These are phyloP conservation scores for Steatornis caripensis DNA, from an alignment of 2,113 vertebrate species.

Conservation along the genomic window DNA sequence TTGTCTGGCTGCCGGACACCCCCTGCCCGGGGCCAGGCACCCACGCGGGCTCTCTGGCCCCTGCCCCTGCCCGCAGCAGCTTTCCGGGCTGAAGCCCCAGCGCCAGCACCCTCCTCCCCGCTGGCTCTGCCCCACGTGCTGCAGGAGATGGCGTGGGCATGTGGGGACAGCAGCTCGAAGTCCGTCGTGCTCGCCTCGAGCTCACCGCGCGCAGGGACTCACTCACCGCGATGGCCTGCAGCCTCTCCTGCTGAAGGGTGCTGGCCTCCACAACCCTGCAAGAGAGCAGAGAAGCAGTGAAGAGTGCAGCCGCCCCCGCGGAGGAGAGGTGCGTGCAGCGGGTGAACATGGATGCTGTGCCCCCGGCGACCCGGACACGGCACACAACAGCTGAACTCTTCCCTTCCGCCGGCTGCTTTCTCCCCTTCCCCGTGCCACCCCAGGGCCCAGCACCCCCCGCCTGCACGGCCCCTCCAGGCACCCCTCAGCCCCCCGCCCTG, in stretches of 20 bases:
- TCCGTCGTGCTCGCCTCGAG: too few species aligned
- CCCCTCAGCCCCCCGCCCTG: not conserved
- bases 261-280: slow-evolving; percentile 65
- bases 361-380: not conserved
- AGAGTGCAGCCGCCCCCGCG: too few species aligned
- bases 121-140: too few species aligned
- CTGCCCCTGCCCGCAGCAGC: too few species aligned
- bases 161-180: accelerated
- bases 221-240: slow-evolving; percentile 79
- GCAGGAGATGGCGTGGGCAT: accelerated
- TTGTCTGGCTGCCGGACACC: too few species aligned
- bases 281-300: not conserved
- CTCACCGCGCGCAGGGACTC: accelerated
- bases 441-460: accelerated
- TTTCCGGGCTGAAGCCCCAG: too few species aligned
- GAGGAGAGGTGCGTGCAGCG: not conserved
- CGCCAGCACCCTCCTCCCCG: too few species aligned
- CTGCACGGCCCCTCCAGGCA: not conserved
- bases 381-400: not conserved
- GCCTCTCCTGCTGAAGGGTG: slow-evolving; percentile 72
- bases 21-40: too few species aligned
- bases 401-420: not conserved
- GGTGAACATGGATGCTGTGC: not conserved
- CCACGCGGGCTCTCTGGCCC: too few species aligned
- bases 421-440: not conserved